Base-by-base conservation (phyloP, 1,140 invertebrate genomes). In the Drosophila lacertosa region DNA sequence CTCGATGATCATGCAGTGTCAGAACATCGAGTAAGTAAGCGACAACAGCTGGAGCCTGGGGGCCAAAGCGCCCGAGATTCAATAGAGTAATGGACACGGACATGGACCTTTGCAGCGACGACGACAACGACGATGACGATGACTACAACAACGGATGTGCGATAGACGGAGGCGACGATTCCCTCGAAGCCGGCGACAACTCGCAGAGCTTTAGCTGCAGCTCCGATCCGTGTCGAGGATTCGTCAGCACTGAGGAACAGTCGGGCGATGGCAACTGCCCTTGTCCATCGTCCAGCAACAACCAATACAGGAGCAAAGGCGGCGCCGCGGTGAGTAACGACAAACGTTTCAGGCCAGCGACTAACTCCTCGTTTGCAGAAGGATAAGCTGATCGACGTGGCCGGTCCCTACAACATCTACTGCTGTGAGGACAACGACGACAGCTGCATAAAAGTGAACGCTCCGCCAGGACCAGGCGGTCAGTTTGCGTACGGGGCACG, bases 81-180 rank as follows among this genome's bases (percentile, higher is more conserved):
- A 86, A 84, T 86, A 86, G 81, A 84, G 77, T 70, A 74, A 76
- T 45, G 57, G 58, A 64, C 18, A 44, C n/a, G 68, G 68, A 59
- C 29, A 65, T 29, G 67, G 67, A 71, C 40, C 60, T 66, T 66
- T 71, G 44, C 68, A 66, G 68, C 67, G 4, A 48, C 26, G 26
- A 7, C 6, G 6, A 26, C 13, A 16, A 24, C 11, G 26, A 50
- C 13, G 16, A 58, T 3, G 24, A 18, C 22, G 29, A n/a, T 18
- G 13, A 24, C n/a, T 33, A 18, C 11, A 18, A 15, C 10, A 29
- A 22, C 11, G 57, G n/a, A n/a, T n/a, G n/a, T n/a, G n/a, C n/a
- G n/a, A n/a, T n/a, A n/a, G 26, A 50, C 13, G 16, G 48, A 2
- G 24, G 16, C 22, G 29, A n/a, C 26, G 13, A 24, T 10, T 33